Base-by-base conservation (phyloP, 2,797 vertebrate species). In the Sebastes trivittatus region DNA sequence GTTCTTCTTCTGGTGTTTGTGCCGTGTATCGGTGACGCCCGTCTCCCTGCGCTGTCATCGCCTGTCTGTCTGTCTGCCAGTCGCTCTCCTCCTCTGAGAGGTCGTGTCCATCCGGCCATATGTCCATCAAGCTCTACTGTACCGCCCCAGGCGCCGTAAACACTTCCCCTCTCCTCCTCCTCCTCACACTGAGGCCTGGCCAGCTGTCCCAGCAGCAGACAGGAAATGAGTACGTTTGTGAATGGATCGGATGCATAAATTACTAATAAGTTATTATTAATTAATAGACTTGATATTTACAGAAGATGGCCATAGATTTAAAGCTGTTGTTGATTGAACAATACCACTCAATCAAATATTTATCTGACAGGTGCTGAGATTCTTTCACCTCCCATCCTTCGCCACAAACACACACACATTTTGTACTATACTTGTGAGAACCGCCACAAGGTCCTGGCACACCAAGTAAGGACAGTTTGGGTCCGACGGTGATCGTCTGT, bases 151-250 rank as follows among this genome's bases (percentile, higher is more conserved):
- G 83, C 82, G 5, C 61, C 54, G 74, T 63, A 56, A 72, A 69
- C 64, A 16, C 58, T 29, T 42, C 34, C 68, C 34, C 6, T 2
- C 2, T 11, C 23, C 67, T 5, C 22, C 78, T 55, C 71, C 14
- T 34, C 34, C 34, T 46, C 46, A 52, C 18, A 49, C 58, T 1
- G 67, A 32, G 36, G 77, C 80, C 78, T 27, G 60, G 14, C 72
- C 92, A 93, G 89, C 90, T 94, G 93, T 80, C 87, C 71, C 54
- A 0, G 75, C 77, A 72, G 59, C 54, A 49, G 20, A 83, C 2
- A 82, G 62, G 65, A 84, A 64, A 80, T 10, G 22, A 79, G n/a
- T 0, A 3, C 29, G 46, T 60, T 27, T 65, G 54, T 56, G 60
- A 72, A 68, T n/a, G 74, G 74, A 85, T 83, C 62, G 74, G 25